Conservation (phyloP, 2,113 vertebrate genomes). For the Amphiprion ocellaris region DNA sequence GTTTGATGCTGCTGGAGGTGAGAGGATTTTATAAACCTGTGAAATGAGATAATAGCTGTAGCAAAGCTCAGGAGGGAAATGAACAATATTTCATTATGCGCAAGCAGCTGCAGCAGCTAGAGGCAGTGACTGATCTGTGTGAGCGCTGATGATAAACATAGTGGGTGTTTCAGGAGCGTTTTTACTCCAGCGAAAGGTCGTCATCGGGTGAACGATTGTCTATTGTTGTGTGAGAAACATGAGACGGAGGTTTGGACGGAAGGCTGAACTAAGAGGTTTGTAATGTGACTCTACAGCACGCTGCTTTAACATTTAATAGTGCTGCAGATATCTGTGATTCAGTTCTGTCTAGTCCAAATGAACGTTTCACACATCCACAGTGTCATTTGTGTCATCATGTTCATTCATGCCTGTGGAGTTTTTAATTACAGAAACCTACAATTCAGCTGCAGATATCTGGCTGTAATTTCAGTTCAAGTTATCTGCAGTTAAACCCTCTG, state of each 20-base stretch:
- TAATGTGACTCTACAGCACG: constrained; percentile 38
- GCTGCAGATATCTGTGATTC: no score
- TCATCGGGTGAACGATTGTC: neutral
- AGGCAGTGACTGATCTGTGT: neutral
- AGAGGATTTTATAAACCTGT: constrained; percentile 9
- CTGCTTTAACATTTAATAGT: no score
- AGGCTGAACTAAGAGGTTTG: neutral
- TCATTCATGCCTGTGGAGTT: no score
- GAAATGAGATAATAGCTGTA: constrained; percentile 15
- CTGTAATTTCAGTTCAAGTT: no score
- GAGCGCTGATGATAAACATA: neutral
- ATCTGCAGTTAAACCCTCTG: no score
- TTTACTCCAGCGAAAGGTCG: neutral
- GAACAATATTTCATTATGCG: constrained; percentile 14
- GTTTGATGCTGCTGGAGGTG: constrained; percentile 2
- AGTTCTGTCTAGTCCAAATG: no score
- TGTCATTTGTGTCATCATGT: no score
- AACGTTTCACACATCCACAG: no score
- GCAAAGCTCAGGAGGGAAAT: neutral
- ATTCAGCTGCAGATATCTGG: no score
- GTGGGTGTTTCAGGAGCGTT: neutral
- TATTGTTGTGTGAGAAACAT: constrained; percentile 33
- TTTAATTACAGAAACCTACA: no score
- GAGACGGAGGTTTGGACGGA: constrained; percentile 11
- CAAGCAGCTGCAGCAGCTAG: neutral